Conservation (phyloP, 1,140 invertebrate genomes). For the Aphidius gifuensis region DNA sequence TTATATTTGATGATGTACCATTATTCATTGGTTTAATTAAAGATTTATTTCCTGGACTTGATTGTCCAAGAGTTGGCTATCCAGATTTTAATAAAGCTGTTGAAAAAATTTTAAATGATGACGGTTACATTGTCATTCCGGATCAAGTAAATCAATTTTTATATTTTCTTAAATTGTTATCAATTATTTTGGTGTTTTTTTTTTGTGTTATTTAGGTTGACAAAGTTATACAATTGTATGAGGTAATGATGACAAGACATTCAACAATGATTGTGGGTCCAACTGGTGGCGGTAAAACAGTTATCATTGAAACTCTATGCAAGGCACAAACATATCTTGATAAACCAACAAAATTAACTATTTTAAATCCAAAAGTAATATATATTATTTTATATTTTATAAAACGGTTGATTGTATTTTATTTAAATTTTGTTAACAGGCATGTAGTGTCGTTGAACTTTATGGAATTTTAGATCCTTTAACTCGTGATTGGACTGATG, state of each 20-base stretch:
- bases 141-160: conserved; percentile 64
- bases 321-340: conserved; percentile 69
- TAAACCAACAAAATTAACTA: conserved; percentile 71
- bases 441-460: conserved; percentile 81
- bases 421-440: conserved; percentile 52
- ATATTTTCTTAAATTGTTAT: conserved; percentile 28
- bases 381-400: neutral
- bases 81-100: conserved; percentile 81
- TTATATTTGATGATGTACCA: conserved; percentile 86
- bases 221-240: conserved; percentile 86
- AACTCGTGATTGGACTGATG: conserved; percentile 89
- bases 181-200: conserved; percentile 3
- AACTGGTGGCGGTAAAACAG: conserved; percentile 86
- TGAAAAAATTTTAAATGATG: conserved; percentile 62
- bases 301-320: conserved; percentile 77
- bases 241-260: conserved; percentile 91
- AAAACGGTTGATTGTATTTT: conserved; percentile 25
- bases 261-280: conserved; percentile 89
- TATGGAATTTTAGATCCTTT: conserved; percentile 84
- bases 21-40: conserved; percentile 83
- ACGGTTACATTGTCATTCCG: conserved; percentile 70
- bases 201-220: conserved; percentile 62
- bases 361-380: conserved; percentile 77
- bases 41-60: conserved; percentile 85
- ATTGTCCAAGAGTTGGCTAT: conserved; percentile 80